Evolutionary conservation across 2,113 vertebrate genomes (phyloP), one percentile per base, ranked within the genome.

Genomic region (Mungos mungo): DNA sequence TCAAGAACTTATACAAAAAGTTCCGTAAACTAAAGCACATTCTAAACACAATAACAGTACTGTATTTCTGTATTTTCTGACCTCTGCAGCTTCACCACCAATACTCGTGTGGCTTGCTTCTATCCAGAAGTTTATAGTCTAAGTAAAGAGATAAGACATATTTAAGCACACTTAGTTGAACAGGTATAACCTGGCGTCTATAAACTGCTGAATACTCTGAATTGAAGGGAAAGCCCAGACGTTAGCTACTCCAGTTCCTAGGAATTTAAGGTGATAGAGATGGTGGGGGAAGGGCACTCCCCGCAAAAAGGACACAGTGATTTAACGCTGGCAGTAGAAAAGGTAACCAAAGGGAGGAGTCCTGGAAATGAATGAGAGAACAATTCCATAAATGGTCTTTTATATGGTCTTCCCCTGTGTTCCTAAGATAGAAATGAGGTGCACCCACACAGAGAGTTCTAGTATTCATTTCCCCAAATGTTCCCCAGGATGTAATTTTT

Each of bases 361-460:
- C 65, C 54, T 71, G 88, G 31, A 85, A 88, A 94, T 45, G 63
- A 84, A 72, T 31, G 27, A 88, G 27, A 88, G 38, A 93, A 95
- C 19, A 93, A 90, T 63, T 69, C 38, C 31, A 21, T 63, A 72
- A 92, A 29, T 13, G 35, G 35, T 41, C 35, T 25, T 74, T 15
- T 81, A 80, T 27, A 50, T 31, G 7, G 82, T 86, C 41, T 79
- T 95, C 8, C 90, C 31, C 16, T 90, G 57, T 93, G 87, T 95
- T 77, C 81, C 71, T 85, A 95, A 76, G 41, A 89, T 2, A 25
- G 23, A 79, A 82, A 29, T 84, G 23, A 21, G 13, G 21, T 87
- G 50, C 0, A 90, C 7, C 35, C 7, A 85, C 19, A 57, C 23
- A 8, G 2, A 95, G 31, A 83, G 38, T 38, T 60, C 66, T 86